Base-by-base conservation (phyloP, 1,140 invertebrate genomes). In the Caligus rogercresseyi region DNA sequence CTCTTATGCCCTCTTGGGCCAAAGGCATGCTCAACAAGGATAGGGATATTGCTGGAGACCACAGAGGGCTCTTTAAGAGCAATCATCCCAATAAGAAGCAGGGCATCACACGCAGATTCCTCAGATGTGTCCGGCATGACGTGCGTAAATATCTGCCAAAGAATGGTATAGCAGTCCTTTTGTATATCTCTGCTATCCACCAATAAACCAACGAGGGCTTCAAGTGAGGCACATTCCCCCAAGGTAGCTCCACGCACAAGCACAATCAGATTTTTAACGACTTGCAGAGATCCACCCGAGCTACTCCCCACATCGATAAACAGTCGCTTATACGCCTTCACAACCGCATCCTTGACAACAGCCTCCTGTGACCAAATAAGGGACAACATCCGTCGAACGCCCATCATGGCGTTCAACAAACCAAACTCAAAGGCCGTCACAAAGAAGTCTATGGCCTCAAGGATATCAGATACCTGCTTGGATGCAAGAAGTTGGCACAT, bases 401-500 rank as follows among this genome's bases (percentile, higher is more conserved):
- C 85, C 23, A 73, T 67, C 68, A 83, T 78, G 13, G 85, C 81
- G 3, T 83, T 80, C 51, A 79, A 75, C 15, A 91, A 77, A 55
- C 61, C 61, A 18, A 62, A 62, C 52, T 62, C 61, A 56, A 62
- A 62, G 15, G 68, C 68, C 0, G 80, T 80, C 0, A 85, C 85
- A 66, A 92, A 85, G 69, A 92, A 86, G 55, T 86, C 80, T 51
- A 90, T 83, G 0, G 88, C 82, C 74, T 91, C 89, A 31, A 83
- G 77, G 0, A 89, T 82, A 71, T 91, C 89, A 0, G 82, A 78
- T 0, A 79, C 76, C 64, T 80, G 81, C 67, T 83, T 80, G 0
- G 87, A 89, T 67, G 81, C 80, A 1, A 91, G 73, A 66, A 89
- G 72, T 13, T 81, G 76, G 67, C 83, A 81, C 14, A 86, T 77